Conservation (phyloP, 2,113 vertebrate species). For the Plotosus lineatus region DNA sequence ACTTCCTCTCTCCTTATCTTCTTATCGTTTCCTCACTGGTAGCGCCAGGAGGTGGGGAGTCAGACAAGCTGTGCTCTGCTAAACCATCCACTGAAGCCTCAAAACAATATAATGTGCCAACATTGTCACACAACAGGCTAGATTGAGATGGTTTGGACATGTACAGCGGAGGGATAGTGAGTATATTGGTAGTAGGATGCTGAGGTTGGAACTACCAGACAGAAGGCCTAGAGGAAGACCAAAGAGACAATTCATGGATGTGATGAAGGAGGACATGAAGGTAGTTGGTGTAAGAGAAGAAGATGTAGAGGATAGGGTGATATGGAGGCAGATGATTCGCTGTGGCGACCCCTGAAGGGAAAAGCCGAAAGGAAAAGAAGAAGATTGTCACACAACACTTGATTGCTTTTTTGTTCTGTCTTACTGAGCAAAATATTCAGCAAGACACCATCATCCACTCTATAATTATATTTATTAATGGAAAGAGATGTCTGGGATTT, state of each 20-base stretch:
- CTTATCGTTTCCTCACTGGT: slow-evolving; percentile 28
- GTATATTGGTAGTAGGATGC: no score
- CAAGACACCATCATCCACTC: not conserved
- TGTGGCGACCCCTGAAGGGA: no score
- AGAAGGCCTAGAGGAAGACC: no score
- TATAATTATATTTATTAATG: not conserved
- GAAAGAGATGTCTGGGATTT: not conserved
- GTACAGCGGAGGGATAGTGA: no score
- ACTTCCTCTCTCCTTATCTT: slow-evolving; percentile 35
- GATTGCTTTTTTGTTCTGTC: not conserved
- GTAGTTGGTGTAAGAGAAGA: no score
- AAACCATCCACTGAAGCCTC: slow-evolving; percentile 14
- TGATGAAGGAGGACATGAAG: no score
- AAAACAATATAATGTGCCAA: slow-evolving; percentile 14
- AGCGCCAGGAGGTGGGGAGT: slow-evolving; percentile 23
- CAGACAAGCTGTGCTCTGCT: slow-evolving; percentile 11
- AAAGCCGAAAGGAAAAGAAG: no score
- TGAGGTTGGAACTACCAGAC: no score
- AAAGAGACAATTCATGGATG: no score
- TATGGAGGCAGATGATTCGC: no score
- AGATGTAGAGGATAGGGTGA: no score
- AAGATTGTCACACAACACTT: not conserved
- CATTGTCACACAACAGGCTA: not conserved
- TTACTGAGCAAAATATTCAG: not conserved
- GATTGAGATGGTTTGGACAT: no score